phyloP scores from a whole-genome alignment of 2,797 vertebrate species.

The Echiichthys vipera region DNA sequence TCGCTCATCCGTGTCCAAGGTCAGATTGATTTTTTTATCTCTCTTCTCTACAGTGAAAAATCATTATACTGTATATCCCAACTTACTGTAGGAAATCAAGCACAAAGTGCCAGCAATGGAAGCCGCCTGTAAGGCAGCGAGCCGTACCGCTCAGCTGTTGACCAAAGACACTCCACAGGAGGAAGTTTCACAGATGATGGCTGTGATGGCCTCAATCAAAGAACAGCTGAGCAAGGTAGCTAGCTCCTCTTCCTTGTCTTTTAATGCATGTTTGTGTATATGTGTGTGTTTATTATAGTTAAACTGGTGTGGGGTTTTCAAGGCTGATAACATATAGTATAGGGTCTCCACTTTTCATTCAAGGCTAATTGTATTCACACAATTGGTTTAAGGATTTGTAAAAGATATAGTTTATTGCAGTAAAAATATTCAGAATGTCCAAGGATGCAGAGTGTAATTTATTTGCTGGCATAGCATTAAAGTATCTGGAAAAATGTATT shows the following conservation, averaged over 20 bases:
- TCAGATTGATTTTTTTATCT: not conserved
- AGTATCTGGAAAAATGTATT: not conserved
- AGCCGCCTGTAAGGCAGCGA: constrained; percentile 90
- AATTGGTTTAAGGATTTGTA: not conserved
- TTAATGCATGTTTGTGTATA: constrained; percentile 1
- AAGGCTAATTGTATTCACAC: not conserved
- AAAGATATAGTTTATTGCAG: too few relatives aligned
- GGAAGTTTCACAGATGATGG: constrained; percentile 90
- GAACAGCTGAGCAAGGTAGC: constrained; percentile 93
- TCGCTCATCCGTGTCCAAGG: not conserved
- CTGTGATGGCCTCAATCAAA: constrained; percentile 88
- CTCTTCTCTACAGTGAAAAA: not conserved
- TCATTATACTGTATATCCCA: not conserved
- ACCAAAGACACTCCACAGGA: constrained; percentile 93
- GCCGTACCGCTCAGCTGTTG: constrained; percentile 91
- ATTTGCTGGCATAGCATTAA: not conserved
- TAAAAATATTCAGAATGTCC: too few relatives aligned
- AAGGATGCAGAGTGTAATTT: too few relatives aligned
- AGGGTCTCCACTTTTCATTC: not conserved
- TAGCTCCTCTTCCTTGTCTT: not conserved
- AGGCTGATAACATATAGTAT: not conserved
- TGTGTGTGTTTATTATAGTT: not conserved
- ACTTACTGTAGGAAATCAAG: constrained; percentile 87
- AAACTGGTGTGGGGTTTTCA: not conserved
- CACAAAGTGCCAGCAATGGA: constrained; percentile 94